Conservation (phyloP, 2,888 invertebrate species). For the Eurois occulta region DNA sequence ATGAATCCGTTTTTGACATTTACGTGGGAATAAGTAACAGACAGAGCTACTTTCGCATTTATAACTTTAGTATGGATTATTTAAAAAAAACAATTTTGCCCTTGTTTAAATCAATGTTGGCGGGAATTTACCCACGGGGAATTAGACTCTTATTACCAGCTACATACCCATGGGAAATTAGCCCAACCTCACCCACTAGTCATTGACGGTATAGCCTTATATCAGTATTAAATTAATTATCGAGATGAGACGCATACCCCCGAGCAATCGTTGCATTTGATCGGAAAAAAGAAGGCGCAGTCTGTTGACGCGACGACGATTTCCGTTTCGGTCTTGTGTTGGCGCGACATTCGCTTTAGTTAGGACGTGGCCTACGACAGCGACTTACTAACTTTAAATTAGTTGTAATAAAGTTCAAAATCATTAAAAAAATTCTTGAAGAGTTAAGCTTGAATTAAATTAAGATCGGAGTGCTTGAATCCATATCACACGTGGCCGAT, state of each 20-base stretch:
- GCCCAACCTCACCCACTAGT: neutral
- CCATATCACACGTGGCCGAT: neutral
- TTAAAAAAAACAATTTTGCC: neutral
- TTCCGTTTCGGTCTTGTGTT: neutral
- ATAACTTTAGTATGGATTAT: neutral
- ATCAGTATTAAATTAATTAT: slow-evolving; percentile 11
- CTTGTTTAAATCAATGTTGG: neutral
- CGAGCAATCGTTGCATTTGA: neutral
- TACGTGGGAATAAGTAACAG: neutral
- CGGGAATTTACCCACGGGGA: neutral
- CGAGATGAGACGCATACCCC: neutral
- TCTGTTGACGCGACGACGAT: neutral
- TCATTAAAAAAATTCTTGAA: neutral
- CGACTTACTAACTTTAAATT: neutral
- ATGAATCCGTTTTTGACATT: neutral
- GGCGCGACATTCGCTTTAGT: neutral
- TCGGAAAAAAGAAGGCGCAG: neutral
- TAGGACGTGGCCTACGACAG: neutral
- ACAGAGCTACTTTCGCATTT: neutral
- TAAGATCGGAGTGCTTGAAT: neutral
- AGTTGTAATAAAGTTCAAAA: neutral
- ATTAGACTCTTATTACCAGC: neutral
- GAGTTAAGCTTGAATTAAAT: neutral
- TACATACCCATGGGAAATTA: neutral
- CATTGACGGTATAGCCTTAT: neutral